Base-by-base conservation (phyloP, 2,888 invertebrate species). In the Eupithecia dodoneata region DNA sequence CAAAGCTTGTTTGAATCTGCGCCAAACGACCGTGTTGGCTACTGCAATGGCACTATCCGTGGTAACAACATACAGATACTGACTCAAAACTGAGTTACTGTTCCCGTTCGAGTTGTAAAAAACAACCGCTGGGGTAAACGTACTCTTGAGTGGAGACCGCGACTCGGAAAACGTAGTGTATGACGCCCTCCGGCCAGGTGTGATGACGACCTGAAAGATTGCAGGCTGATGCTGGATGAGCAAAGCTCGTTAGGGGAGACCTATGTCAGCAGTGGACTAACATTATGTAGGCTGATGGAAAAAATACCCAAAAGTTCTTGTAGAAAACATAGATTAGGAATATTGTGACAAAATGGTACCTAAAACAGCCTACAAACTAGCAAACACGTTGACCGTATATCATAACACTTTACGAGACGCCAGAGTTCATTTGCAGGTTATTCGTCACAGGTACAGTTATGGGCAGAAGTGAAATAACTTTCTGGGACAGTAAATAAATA, bases 351-450 rank as follows among this genome's bases (percentile, higher is more conserved):
- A n/a, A 52, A 30, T 30, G 6, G 47, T 10, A 47, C n/a, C 9
- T 18, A 59, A 59, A 59, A 18, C 9, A 9, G 0, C 55, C 18
- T 45, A 45, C 10, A 69, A 66, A 69, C 15, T 63, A 72, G 63
- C 13, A 65, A 66, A 49, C 66, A 66, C 49, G 66, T 30, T 66
- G 49, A 15, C 42, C 65, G 72, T 77, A 74, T 59, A 75, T 80
- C 79, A 67, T 77, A 77, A 76, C 72, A 75, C 76, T 78, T 75
- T 79, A 79, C 72, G 76, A 76, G 70, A 70, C 66, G 65, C 42
- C 79, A 49, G 10, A n/a, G 73, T 18, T 70, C 72, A 75, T 73
- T 75, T 69, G 45, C 15, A 18, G 9, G 52, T 30, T 74, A 74
- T 76, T 76, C 69, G 77, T 77, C 77, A 77, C 59, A 77, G 67